Evolutionary conservation across 2,888 invertebrate genomes (phyloP), one percentile per base, ranked within the genome.

Genomic region (Galerucella calmariensis): DNA sequence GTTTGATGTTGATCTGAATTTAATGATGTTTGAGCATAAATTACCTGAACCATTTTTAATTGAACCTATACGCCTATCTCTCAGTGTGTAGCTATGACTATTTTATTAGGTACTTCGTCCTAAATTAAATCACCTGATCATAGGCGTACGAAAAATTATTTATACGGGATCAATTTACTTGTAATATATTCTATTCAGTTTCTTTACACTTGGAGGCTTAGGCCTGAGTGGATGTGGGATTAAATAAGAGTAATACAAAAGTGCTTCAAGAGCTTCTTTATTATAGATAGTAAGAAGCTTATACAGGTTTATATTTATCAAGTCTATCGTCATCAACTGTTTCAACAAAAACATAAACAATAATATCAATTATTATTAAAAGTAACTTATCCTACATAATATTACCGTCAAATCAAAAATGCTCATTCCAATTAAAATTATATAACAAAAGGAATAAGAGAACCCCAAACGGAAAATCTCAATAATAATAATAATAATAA

Each of bases 311-410:
- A 66, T 83, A 82, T 61, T 69, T 82, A 83, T 84, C 87, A 86
- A 86, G 87, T 86, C 84, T 85, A 86, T 86, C 85, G 83, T 85
- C 85, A 86, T 85, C 85, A 86, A 85, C 82, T 84, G 20, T 66
- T 35, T 35, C 79, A 83, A 82, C 75, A 80, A 79, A 81, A 83
- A 79, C 79, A 81, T 81, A 82, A 81, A 80, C 81, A 79, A 74
- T 79, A 80, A 82, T 77, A 79, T 79, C 78, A 80, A 35, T 35
- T 35, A 80, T 79, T 83, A 81, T 78, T 68, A 71, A 76, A 78
- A 75, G 71, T 77, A 78, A 76, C 77, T 77, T 79, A 79, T 62
- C 74, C 77, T 78, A 78, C 53, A 46, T 24, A 65, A 41, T 41
- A 11, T 10, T 14, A 12, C 11, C 51, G 14, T 68, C 53, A 59